phyloP scores from a whole-genome alignment of 1,140 invertebrate genomes.

The Eurytemora carolleeae region DNA sequence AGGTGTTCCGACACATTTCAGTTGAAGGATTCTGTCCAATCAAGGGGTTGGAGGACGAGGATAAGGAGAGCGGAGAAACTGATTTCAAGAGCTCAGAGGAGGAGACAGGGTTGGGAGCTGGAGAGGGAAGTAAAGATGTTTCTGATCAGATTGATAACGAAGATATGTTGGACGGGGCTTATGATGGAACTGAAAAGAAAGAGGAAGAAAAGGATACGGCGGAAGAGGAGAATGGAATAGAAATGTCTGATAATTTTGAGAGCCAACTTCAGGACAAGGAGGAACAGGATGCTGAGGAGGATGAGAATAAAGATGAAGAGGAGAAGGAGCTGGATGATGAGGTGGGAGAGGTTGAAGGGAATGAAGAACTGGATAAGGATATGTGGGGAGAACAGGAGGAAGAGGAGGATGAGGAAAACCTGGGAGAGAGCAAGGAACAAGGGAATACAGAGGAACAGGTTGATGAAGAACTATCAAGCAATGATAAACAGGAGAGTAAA shows the following conservation, averaged over 20 bases:
- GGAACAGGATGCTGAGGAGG: slow-evolving; percentile 28
- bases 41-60: slow-evolving; percentile 41
- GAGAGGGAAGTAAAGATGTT: slow-evolving; percentile 80
- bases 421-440: slow-evolving; percentile 12
- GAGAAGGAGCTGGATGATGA: slow-evolving; percentile 22
- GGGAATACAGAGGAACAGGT: slow-evolving; percentile 4
- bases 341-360: slow-evolving; percentile 15
- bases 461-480: not conserved
- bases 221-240: slow-evolving; percentile 79
- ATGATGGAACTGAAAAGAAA: slow-evolving; percentile 47
- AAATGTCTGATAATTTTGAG: slow-evolving; percentile 83
- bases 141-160: slow-evolving; percentile 79
- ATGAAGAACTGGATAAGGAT: slow-evolving; percentile 16
- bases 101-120: slow-evolving; percentile 61
- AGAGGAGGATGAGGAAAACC: slow-evolving; percentile 17
- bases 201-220: slow-evolving; percentile 31
- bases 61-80: slow-evolving; percentile 28
- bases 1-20: slow-evolving; percentile 61
- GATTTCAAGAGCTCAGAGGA: slow-evolving; percentile 35
- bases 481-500: not conserved
- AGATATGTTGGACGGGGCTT: slow-evolving; percentile 78
- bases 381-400: slow-evolving; percentile 14
- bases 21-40: slow-evolving; percentile 85
- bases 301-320: slow-evolving; percentile 16
- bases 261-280: slow-evolving; percentile 62